Evolutionary conservation across 2,113 vertebrate species (phyloP), one percentile per base, ranked within the genome.

Genomic region (Platysteira castanea): DNA sequence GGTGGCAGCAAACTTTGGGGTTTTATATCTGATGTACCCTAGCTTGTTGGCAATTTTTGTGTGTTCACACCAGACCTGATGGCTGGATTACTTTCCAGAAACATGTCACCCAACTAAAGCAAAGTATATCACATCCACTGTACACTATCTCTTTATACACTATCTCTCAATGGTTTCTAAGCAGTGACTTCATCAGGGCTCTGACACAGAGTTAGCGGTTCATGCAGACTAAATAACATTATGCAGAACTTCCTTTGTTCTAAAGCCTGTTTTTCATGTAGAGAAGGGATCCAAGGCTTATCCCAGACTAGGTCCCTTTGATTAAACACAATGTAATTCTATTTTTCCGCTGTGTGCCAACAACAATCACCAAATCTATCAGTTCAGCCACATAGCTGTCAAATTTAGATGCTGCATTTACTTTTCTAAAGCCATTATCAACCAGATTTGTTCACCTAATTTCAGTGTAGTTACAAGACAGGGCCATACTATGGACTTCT

Each of bases 191-290:
- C 93, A 93, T 79, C 91, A 61, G 70, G 33, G 46, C 44, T 93
- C 89, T 96, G 93, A 95, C 92, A 95, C 39, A 93, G 74, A 94
- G 77, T 87, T 91, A 82, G 89, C 17, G 11, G 74, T 85, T 96
- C 20, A 2, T 53, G 78, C 87, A 97, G 94, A 95, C 94, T 94
- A 95, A 96, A 91, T 95, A 95, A 97, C 95, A 93, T 83, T 94
- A 85, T 64, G 64, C 95, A 96, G 96, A 93, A 94, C 95, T 97
- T 97, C 95, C 95, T 96, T 90, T 96, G 79, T 80, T 95, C 71
- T 92, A 74, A 88, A 95, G 37, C 63, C 63, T 95, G 85, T 57
- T 97, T 94, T 86, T 93, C 83, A 84, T 59, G 50, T 77, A 37
- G 79, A 86, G 68, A 71, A 90, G 50, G 59, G 59, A 94, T 93